Evolutionary conservation across 2,888 invertebrate species (phyloP), one percentile per base, ranked within the genome.

Genomic region (Agrochola lychnidis): DNA sequence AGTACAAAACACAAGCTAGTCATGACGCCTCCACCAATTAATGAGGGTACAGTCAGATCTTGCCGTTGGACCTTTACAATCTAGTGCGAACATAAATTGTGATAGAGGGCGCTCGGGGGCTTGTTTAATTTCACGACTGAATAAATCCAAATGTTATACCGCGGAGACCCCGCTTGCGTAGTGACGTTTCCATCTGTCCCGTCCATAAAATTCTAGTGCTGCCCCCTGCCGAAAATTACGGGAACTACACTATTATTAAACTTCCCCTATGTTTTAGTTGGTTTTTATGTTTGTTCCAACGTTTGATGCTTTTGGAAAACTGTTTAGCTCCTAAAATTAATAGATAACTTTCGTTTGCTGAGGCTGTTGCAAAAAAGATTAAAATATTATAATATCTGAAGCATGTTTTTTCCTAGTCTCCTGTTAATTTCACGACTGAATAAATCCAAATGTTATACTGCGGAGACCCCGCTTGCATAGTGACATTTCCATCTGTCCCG

Each of bases 341-440:
- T 14, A 22, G 63, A 12, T 1, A 2, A 10, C 2, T 36, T 30
- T 61, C 10, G 19, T 19, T 36, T 9, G 4, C 30, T 61, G 9
- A 19, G 19, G n/a, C 7, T n/a, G 56, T 56, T 22, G 42, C 9
- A 7, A 42, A 42, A 36, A 36, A 36, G 36, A 36, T 36, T 36
- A 36, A 36, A 36, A 36, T 36, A 36, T 36, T 36, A 2, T 36
- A 36, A 36, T 36, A 36, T 36, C 36, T 36, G 36, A 36, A 36
- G 36, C 36, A 36, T 36, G 40, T 40, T 40, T 40, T 42, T 42
- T 9, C 42, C 9, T n/a, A n/a, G n/a, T n/a, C n/a, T n/a, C n/a
- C n/a, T n/a, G n/a, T 96, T 96, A 95, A 95, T 96, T 96, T 96
- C 96, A 96, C 95, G 96, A 94, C 94, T 95, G 95, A 95, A 96